A percentile compares a stretch with the other conserved stretches of the same genome.
Conservation (phyloP, 2,797 vertebrate species). For the Cheirogaleus major region DNA sequence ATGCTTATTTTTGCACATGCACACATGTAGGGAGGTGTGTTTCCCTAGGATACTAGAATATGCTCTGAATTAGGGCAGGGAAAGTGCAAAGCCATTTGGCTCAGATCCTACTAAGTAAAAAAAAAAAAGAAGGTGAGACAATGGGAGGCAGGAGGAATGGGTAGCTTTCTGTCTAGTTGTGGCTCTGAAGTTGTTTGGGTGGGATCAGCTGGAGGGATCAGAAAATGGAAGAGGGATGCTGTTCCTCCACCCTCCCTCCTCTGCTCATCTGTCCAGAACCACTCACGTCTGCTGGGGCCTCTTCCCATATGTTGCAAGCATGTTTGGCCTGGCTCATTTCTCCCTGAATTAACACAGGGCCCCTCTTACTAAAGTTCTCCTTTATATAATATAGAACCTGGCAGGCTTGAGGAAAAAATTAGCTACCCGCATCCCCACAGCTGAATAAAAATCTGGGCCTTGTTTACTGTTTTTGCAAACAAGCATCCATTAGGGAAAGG, state of each 20-base stretch:
- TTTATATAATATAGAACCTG: conserved; percentile 52
- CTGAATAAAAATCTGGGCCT: not conserved
- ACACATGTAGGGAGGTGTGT: not conserved
- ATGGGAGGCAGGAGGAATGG: not conserved
- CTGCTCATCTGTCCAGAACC: conserved; percentile 83
- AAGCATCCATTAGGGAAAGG: conserved; percentile 24
- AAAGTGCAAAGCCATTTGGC: conserved; percentile 79
- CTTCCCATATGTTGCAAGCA: conserved; percentile 80
- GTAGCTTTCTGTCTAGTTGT: conserved; percentile 75
- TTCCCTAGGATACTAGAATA: conserved; percentile 80
- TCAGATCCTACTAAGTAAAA: not conserved
- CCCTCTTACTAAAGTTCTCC: conserved; percentile 76
- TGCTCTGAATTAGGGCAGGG: conserved; percentile 82
- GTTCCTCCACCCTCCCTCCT: conserved; percentile 67
- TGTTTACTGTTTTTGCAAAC: conserved; percentile 60
- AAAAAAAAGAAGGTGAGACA: not conserved
- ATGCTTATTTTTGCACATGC: not conserved
- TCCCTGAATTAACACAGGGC: conserved; percentile 78
- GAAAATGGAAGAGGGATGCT: not conserved
- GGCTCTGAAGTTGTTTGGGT: conserved; percentile 82
- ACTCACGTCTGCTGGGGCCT: conserved; percentile 77
- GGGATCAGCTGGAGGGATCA: conserved; percentile 53
- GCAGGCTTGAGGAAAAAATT: conserved; percentile 51
- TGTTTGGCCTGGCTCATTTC: conserved; percentile 80
- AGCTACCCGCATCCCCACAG: not conserved